Conservation (phyloP, 2,888 invertebrate genomes). For the Tortricodes alternella region DNA sequence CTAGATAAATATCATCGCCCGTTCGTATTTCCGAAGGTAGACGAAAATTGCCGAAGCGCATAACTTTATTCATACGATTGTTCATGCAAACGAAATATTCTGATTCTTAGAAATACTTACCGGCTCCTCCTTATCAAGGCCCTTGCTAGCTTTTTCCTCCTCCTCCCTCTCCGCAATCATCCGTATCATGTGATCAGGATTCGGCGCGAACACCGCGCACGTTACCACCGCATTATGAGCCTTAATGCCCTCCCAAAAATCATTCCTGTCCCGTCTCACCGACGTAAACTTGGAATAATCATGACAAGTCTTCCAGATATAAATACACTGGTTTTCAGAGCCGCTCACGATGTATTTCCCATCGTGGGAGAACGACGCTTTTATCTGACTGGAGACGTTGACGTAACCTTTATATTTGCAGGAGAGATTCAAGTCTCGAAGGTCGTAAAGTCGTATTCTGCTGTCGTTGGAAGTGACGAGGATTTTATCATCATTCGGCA, state of each 20-base stretch:
- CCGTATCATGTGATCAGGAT: conserved; percentile 94
- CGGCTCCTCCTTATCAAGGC: conserved; percentile 56
- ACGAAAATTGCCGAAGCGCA: too few species aligned
- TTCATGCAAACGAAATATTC: background rate
- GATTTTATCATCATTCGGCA: conserved; percentile 97
- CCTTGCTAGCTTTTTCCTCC: conserved; percentile 48
- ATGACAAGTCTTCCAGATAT: conserved; percentile 98
- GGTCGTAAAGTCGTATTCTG: conserved; percentile 96
- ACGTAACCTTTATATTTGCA: conserved; percentile 97
- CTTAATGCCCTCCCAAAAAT: conserved; percentile 95
- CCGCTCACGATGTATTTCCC: conserved; percentile 99
- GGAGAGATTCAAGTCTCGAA: conserved; percentile 95
- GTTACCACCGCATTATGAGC: conserved; percentile 98
- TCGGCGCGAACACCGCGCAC: conserved; percentile 98
- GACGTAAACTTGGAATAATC: conserved; percentile 97
- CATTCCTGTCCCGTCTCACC: conserved; percentile 95
- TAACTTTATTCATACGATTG: too few species aligned
- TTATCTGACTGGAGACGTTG: conserved; percentile 98
- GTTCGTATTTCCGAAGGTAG: too few species aligned
- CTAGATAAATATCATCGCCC: too few species aligned
- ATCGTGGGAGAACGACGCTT: conserved; percentile 98
- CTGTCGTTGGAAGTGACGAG: conserved; percentile 99
- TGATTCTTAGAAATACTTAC: conserved; percentile 46
- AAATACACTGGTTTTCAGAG: conserved; percentile 98
- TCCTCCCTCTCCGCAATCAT: conserved; percentile 84